Evolutionary conservation across 2,888 invertebrate species (phyloP).

Genomic region (Protophormia terraenovae): DNA sequence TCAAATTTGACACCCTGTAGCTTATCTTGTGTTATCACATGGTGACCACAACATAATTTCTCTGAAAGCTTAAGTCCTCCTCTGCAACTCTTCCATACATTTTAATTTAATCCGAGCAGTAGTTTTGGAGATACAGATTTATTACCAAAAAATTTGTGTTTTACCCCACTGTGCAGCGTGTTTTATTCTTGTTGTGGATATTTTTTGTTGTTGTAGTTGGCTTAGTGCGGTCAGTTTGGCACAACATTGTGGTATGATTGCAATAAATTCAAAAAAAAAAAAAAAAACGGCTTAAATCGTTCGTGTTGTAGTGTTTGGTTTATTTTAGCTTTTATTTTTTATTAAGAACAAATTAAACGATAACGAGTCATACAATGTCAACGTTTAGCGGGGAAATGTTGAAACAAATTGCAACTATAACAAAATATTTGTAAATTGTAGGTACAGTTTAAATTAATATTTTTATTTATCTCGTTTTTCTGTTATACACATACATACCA

Average conservation of each 20-base stretch:
- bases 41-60: too few species aligned
- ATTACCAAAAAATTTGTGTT: too few species aligned
- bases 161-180: too few species aligned
- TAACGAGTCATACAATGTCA: neutral
- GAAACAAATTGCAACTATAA: neutral
- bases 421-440: neutral
- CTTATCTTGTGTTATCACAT: too few species aligned
- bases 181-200: neutral
- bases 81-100: too few species aligned
- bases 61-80: too few species aligned
- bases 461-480: neutral
- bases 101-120: too few species aligned
- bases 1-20: too few species aligned
- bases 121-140: too few species aligned
- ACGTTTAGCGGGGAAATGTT: neutral
- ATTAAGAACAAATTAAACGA: constrained; percentile 27
- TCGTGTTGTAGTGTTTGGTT: neutral
- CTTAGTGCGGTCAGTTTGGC: constrained; percentile 7
- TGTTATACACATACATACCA: too few species aligned
- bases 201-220: constrained; percentile 6
- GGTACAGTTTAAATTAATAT: neutral
- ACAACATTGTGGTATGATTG: constrained; percentile 4
- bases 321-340: neutral
- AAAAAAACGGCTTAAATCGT: constrained; percentile 16
- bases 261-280: constrained; percentile 24